Percentiles rank a stretch among this genome's conserved stretches.
phyloP scores from a whole-genome alignment of 2,113 vertebrate genomes.

The Syngnathus floridae region DNA sequence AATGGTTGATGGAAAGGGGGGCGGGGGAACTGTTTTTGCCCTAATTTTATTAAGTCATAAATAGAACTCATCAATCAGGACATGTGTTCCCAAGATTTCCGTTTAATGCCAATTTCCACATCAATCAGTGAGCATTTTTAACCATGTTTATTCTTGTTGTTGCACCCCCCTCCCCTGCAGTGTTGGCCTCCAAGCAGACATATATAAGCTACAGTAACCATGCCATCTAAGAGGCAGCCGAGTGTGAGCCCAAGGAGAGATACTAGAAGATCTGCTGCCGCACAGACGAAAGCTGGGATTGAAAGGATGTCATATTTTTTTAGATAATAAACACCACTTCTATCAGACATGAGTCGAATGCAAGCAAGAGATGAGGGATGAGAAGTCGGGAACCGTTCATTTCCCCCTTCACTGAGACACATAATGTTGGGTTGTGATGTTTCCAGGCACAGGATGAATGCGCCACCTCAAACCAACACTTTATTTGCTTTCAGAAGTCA shows the following conservation, averaged over 20 bases:
- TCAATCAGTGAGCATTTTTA: constrained; percentile 18
- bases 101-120: constrained; percentile 16
- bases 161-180: constrained; percentile 53
- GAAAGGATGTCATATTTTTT: constrained; percentile 53
- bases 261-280: constrained; percentile 33
- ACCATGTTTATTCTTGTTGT: constrained; percentile 24
- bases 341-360: constrained; percentile 22
- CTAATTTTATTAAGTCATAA: constrained; percentile 24
- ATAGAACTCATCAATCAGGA: constrained; percentile 27
- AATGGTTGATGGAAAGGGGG: not conserved
- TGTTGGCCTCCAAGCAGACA: constrained; percentile 87
- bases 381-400: constrained; percentile 38
- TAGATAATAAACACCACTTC: constrained; percentile 36
- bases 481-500: constrained; percentile 57
- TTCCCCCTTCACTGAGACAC: constrained; percentile 44
- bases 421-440: constrained; percentile 24
- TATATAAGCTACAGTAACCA: constrained; percentile 97
- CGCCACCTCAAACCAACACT: constrained; percentile 33
- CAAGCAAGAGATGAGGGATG: constrained; percentile 1
- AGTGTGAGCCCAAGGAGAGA: constrained; percentile 27
- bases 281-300: constrained; percentile 46
- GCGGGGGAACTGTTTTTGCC: not conserved
- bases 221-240: constrained; percentile 75
- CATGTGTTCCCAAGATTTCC: constrained; percentile 9
- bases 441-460: constrained; percentile 45